Evolutionary conservation across 2,113 vertebrate species (phyloP), one percentile per base, ranked within the genome.

Genomic region (Sander vitreus): DNA sequence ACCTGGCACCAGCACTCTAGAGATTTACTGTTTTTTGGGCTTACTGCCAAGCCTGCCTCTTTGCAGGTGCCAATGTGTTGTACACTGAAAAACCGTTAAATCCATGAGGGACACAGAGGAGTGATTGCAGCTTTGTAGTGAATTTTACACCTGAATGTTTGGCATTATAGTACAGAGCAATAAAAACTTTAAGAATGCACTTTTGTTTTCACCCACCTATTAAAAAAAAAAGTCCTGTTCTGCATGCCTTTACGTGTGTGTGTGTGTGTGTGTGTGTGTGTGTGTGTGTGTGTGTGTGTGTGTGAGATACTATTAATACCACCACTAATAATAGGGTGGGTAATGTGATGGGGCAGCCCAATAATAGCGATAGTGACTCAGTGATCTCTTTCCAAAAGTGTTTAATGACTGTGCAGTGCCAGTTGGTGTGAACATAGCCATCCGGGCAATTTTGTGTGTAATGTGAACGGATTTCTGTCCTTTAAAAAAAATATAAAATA

Each of bases 11-110:
- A 39, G 60, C 73, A 55, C 88, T 85, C 78, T 59, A 67, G 89
- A 85, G 72, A 90, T 84, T 82, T 67, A 59, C 81, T 74, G 43
- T 80, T 75, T 65, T 70, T 21, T 63, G 59, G 86, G 88, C 78
- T 55, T 3, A 4, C 36, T 58, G 82, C 89, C 89, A 89, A 81
- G 47, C 43, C 45, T 54, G 66, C 75, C 74, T 73, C 54, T 78
- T 53, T 78, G 68, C 85, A 90, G 82, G 88, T 93, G 89, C 81
- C 79, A 85, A 30, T 5, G 73, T 76, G 69, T 51, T 64, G 62
- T 48, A 23, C 68, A 45, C 63, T 69, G 39, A 70, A 78, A 71
- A 71, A 48, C 33, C 11, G 74, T 84, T 63, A 50, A 82, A 70
- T 59, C 77, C 59, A 1, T 57, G 70, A 67, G 54, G 69, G 66